These are phyloP conservation scores for Parasteatoda lunata DNA, from an alignment of 2,888 invertebrate species.

Conservation along the genomic window DNA sequence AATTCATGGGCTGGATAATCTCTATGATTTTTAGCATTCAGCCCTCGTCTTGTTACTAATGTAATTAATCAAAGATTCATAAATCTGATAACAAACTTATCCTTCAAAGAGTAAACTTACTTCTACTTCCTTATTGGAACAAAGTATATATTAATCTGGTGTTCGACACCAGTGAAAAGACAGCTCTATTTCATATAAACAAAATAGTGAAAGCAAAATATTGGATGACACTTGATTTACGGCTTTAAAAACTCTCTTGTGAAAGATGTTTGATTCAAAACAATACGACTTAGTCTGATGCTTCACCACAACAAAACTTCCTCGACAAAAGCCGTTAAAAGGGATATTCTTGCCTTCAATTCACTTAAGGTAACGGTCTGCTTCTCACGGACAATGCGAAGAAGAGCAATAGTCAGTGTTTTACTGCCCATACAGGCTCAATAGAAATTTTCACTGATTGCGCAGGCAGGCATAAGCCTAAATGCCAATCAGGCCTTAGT, in stretches of 20 bases:
- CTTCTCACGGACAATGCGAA: constrained; percentile 31
- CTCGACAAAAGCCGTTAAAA: constrained; percentile 25
- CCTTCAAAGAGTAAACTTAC: too few species aligned
- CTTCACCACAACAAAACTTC: not conserved
- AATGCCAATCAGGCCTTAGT: constrained; percentile 56
- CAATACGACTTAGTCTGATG: not conserved
- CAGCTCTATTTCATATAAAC: too few species aligned
- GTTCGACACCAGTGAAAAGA: too few species aligned
- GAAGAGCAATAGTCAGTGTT: constrained; percentile 17
- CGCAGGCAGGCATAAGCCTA: constrained; percentile 35
- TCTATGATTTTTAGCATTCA: too few species aligned
- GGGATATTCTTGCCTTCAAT: constrained; percentile 11
- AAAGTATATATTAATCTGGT: too few species aligned
- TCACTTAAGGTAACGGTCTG: constrained; percentile 21
- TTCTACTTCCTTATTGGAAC: too few species aligned
- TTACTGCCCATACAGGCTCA: constrained; percentile 36
- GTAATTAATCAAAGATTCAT: too few species aligned
- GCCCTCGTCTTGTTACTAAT: too few species aligned
- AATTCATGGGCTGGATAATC: too few species aligned
- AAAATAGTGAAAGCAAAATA: not conserved
- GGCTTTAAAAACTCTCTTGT: not conserved
- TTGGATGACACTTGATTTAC: not conserved
- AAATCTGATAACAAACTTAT: too few species aligned
- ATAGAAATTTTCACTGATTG: constrained; percentile 43
- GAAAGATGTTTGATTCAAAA: not conserved